These are phyloP conservation scores for Montifringilla adamsi DNA, from an alignment of 2,113 vertebrate genomes.

Conservation along the genomic window DNA sequence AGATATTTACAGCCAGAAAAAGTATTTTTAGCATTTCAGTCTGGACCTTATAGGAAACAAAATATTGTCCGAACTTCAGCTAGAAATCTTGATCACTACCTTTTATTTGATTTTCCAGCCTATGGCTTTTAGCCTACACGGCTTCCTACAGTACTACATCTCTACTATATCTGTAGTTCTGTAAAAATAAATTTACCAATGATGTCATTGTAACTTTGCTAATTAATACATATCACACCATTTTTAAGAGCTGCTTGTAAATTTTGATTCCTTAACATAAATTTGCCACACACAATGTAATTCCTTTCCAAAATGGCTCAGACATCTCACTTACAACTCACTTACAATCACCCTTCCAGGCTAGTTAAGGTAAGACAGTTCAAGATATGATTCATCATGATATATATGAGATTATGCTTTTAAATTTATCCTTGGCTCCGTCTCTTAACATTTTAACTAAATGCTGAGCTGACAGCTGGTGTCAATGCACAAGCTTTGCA, in stretches of 20 bases:
- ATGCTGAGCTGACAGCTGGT: slow-evolving; percentile 62
- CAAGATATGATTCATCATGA: slow-evolving; percentile 47
- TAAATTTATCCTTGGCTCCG: slow-evolving; percentile 53
- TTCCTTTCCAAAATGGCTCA: slow-evolving; percentile 26
- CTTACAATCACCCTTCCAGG: slow-evolving; percentile 3
- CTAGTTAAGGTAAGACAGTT: slow-evolving; percentile 45
- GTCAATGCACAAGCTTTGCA: slow-evolving; percentile 10
- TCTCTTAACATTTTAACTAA: slow-evolving; percentile 58
- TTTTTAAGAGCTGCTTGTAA: slow-evolving; percentile 31
- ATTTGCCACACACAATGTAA: background rate
- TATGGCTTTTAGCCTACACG: background rate
- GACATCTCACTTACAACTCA: background rate
- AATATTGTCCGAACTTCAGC: background rate
- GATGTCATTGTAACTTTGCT: background rate
- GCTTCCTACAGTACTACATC: background rate
- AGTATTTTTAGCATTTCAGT: background rate
- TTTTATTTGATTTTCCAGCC: background rate
- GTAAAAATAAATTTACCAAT: background rate
- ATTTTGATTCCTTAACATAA: slow-evolving; percentile 41
- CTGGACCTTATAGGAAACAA: background rate
- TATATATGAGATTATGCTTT: slow-evolving; percentile 60
- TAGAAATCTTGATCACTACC: background rate
- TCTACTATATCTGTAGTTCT: background rate
- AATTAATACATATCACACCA: slow-evolving; percentile 4
- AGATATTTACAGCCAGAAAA: background rate